A percentile compares a stretch with the other conserved stretches of the same genome.
phyloP scores from a whole-genome alignment of 2,797 vertebrate genomes.

The Ara ararauna region DNA sequence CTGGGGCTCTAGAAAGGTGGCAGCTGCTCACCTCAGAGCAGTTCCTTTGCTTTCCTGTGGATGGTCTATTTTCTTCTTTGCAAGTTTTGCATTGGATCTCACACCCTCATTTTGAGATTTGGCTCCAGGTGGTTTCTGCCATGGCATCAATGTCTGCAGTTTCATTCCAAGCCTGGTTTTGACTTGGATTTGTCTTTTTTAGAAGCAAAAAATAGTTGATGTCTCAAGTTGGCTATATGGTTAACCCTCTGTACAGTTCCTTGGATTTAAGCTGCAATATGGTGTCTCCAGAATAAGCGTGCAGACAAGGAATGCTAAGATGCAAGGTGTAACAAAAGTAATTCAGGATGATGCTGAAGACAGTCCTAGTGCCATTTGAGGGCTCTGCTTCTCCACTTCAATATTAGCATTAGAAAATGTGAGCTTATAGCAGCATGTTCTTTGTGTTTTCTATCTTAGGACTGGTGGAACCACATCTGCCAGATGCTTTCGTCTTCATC shows the following conservation, averaged over 20 bases:
- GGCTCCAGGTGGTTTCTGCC: background rate
- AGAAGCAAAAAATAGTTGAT: background rate
- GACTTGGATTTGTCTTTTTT: background rate
- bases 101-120: background rate
- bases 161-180: background rate
- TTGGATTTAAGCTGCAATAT: background rate
- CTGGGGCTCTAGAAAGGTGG: background rate
- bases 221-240: background rate
- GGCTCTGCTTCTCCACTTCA: background rate
- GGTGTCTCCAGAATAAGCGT: background rate
- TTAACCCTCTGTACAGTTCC: background rate
- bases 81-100: background rate
- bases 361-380: background rate
- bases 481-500: background rate
- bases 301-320: background rate
- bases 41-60: background rate
- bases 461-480: background rate
- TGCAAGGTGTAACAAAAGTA: background rate
- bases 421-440: background rate
- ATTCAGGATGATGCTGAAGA: background rate
- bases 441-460: background rate
- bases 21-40: background rate
- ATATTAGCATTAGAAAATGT: background rate
- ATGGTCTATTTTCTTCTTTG: background rate
- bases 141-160: background rate